phyloP scores from a whole-genome alignment of 2,888 invertebrate species.

The Habroteleia sp. region DNA sequence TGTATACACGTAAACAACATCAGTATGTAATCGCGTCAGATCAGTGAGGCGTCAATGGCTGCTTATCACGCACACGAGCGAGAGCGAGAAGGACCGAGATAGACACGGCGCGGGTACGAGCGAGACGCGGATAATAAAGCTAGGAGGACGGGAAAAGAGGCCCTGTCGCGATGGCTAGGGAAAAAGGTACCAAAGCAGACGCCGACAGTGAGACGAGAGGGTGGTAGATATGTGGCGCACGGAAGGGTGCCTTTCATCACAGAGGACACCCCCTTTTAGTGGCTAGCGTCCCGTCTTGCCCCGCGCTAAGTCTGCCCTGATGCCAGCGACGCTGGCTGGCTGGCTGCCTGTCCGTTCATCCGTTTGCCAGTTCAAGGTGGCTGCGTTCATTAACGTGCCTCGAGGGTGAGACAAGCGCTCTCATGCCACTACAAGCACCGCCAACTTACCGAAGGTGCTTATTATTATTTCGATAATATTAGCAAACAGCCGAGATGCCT shows the following conservation, averaged over 20 bases:
- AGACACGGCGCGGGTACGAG: constrained; percentile 14
- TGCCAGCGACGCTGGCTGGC: constrained; percentile 58
- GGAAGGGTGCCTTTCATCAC: constrained; percentile 76
- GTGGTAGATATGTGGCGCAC: constrained; percentile 65
- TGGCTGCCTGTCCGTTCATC: constrained; percentile 73
- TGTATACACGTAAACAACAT: constrained; percentile 67
- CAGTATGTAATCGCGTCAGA: constrained; percentile 75
- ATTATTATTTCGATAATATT: constrained; percentile 61
- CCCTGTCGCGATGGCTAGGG: constrained; percentile 63
- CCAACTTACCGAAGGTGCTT: constrained; percentile 32
- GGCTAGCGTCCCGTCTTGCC: constrained; percentile 67
- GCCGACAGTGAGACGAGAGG: constrained; percentile 56
- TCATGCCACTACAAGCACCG: constrained; percentile 47
- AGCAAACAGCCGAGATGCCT: constrained; percentile 29
- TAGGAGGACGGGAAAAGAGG: constrained; percentile 49
- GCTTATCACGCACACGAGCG: constrained; percentile 60
- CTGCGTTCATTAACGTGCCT: constrained; percentile 77
- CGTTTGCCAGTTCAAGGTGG: constrained; percentile 80
- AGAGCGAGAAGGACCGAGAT: constrained; percentile 46
- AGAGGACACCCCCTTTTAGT: constrained; percentile 76
- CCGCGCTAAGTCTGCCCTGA: constrained; percentile 51
- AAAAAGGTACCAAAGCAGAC: constrained; percentile 63
- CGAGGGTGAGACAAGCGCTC: constrained; percentile 59
- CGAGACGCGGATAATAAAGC: constrained; percentile 31
- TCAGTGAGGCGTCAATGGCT: constrained; percentile 74